Conservation (phyloP, 2,888 invertebrate genomes). For the Hermaeophaga mercurialis region DNA sequence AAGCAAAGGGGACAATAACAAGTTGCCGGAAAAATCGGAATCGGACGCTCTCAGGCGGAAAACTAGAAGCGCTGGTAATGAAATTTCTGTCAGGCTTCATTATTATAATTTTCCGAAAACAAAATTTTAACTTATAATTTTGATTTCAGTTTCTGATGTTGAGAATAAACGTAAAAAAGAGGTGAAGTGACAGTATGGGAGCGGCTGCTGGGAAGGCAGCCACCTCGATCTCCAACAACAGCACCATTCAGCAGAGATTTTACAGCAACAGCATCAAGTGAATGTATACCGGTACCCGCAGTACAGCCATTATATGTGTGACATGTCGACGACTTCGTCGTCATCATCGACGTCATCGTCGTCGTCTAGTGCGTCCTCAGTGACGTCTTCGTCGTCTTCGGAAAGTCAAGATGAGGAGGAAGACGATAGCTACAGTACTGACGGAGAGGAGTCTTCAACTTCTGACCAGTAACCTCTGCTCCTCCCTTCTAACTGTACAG, state of each 20-base stretch:
- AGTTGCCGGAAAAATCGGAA: slow-evolving; percentile 39
- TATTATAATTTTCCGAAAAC: no score
- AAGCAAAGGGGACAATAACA: slow-evolving; percentile 49
- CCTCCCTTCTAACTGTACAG: slow-evolving; percentile 49
- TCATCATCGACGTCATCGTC: slow-evolving; percentile 16
- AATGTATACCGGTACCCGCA: slow-evolving; percentile 35
- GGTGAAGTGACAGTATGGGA: slow-evolving; percentile 59
- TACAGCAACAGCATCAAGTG: slow-evolving; percentile 34
- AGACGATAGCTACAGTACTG: slow-evolving; percentile 37
- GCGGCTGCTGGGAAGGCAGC: slow-evolving; percentile 50
- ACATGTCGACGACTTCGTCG: slow-evolving; percentile 29
- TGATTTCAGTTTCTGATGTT: slow-evolving; percentile 53
- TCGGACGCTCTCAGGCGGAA: slow-evolving; percentile 61
- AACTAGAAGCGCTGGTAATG: slow-evolving; percentile 73
- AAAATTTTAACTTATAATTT: no score
- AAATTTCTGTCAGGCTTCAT: no score
- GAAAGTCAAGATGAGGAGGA: slow-evolving; percentile 31
- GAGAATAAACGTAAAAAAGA: slow-evolving; percentile 58
- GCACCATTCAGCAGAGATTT: slow-evolving; percentile 27
- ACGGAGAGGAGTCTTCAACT: slow-evolving; percentile 29
- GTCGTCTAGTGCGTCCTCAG: slow-evolving; percentile 19
- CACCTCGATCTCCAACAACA: slow-evolving; percentile 39
- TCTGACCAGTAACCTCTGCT: slow-evolving; percentile 34
- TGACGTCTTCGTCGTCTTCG: slow-evolving; percentile 21
- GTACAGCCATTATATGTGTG: slow-evolving; percentile 38